A percentile compares a stretch with the other conserved stretches of the same genome.
Conservation (phyloP, 1,140 invertebrate species). For the Geopemphigus sp. region DNA sequence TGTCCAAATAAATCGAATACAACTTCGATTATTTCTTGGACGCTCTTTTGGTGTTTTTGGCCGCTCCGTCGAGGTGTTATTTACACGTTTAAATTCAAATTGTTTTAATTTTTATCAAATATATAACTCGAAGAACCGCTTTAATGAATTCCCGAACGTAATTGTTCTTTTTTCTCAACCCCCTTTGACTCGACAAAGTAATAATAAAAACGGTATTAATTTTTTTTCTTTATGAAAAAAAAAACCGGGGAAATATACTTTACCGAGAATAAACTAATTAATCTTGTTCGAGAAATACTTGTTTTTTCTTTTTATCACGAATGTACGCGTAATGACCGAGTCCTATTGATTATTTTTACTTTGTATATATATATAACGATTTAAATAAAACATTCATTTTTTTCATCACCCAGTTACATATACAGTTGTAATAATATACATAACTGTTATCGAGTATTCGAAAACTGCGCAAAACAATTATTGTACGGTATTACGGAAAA, state of each 20-base stretch:
- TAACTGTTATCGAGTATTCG: not conserved
- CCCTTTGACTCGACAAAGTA: slow-evolving; percentile 1
- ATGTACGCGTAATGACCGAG: not conserved
- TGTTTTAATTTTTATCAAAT: slow-evolving; percentile 16
- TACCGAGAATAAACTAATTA: slow-evolving; percentile 23
- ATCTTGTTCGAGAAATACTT: slow-evolving; percentile 22
- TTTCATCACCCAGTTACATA: not conserved
- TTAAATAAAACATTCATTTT: not conserved
- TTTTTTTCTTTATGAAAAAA: not conserved
- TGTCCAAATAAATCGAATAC: no score
- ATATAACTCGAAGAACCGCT: not conserved
- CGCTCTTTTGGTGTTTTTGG: no score
- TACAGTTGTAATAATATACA: not conserved
- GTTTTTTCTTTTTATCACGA: not conserved
- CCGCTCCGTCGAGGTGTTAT: not conserved
- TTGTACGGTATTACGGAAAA: no score
- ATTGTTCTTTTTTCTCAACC: not conserved
- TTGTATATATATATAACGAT: not conserved
- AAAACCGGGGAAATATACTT: not conserved
- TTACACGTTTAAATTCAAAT: slow-evolving; percentile 1
- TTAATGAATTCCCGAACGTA: slow-evolving; percentile 5
- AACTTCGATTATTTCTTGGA: no score
- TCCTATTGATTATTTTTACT: not conserved
- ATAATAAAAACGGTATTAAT: slow-evolving; percentile 22
- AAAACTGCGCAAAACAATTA: not conserved